These are phyloP conservation scores for Leucopsar rothschildi DNA, from an alignment of 2,113 vertebrate species.

Conservation along the genomic window DNA sequence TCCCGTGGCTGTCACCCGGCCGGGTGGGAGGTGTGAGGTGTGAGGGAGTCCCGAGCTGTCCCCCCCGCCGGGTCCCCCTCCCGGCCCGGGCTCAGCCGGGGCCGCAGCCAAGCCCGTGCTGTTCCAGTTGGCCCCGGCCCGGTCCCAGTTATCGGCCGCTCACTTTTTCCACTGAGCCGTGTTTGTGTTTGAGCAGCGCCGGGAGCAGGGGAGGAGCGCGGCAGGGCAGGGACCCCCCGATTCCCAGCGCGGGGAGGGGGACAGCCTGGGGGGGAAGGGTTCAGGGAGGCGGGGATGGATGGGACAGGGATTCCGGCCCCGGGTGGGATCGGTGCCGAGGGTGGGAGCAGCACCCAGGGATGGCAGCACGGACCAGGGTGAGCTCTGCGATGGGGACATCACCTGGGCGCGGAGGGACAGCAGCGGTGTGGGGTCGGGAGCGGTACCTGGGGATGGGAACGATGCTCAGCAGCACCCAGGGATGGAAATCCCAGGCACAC, in stretches of 20 bases:
- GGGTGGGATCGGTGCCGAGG: no score
- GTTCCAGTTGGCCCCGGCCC: conserved; percentile 9
- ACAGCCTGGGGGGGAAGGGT: neutral
- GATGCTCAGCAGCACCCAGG: rapidly evolving
- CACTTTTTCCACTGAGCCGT: conserved; percentile 34
- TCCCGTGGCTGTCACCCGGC: rapidly evolving
- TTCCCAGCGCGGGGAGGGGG: neutral
- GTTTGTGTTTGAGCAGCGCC: neutral
- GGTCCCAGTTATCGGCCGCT: neutral
- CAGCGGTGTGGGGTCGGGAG: neutral
- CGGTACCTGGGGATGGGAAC: rapidly evolving
- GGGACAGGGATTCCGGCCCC: neutral
- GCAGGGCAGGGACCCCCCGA: neutral
- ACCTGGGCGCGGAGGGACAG: rapidly evolving
- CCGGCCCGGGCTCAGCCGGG: neutral
- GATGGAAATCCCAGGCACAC: neutral
- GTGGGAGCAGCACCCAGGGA: neutral
- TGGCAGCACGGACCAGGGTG: rapidly evolving
- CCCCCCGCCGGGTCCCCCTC: neutral
- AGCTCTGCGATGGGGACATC: neutral
- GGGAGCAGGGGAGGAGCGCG: neutral
- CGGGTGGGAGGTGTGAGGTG: neutral
- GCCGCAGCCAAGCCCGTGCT: neutral
- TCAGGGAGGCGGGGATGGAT: neutral
- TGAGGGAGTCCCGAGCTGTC: neutral